Evolutionary conservation across 2,113 vertebrate genomes (phyloP), one percentile per base, ranked within the genome.

Genomic region (Tilapia sparmanii): DNA sequence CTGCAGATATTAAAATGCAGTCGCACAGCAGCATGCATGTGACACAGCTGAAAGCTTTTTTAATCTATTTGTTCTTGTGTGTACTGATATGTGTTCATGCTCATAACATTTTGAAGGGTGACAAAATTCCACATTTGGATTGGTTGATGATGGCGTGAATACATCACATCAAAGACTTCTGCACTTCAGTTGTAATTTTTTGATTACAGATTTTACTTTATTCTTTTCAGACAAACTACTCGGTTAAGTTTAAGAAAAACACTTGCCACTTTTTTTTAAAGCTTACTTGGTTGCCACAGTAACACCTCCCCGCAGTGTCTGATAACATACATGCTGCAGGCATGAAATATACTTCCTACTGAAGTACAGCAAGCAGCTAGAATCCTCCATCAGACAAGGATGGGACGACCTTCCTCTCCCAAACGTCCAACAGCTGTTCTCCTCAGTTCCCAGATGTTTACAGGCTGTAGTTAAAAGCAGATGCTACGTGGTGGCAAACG

Each of bases 301-400:
- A 76, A 76, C 3, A 1, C 40, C 42, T 1, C 2, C 68, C 68
- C 0, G 6, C 40, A 47, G 16, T 5, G 4, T 76, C 68, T 8
- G 40, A 47, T 76, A 76, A 76, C 15, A 29, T 29, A 76, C 15
- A 15, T 76, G 40, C 68, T 29, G 22, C 40, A 47, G 24, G 3
- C 24, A 76, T 76, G 68, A 76, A 76, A 47, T 29, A 73, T 18
- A 47, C 40, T 76, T 76, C 15, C 24, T 76, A 35, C 61, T 66
- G 61, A 35, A 66, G 10, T 31, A 71, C 35, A 24, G n/a, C 0
- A 0, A 22, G 35, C n/a, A 42, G 63, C 63, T 68, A 40, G 35
- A 71, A 16, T 42, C n/a, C 35, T 16, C n/a, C 9, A 26, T 73
- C 13, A 73, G 0, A 2, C 22, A 45, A 18, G 9, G 31, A 33